Base-by-base conservation (phyloP, 2,113 vertebrate genomes). In the Illadopsis cleaveri region DNA sequence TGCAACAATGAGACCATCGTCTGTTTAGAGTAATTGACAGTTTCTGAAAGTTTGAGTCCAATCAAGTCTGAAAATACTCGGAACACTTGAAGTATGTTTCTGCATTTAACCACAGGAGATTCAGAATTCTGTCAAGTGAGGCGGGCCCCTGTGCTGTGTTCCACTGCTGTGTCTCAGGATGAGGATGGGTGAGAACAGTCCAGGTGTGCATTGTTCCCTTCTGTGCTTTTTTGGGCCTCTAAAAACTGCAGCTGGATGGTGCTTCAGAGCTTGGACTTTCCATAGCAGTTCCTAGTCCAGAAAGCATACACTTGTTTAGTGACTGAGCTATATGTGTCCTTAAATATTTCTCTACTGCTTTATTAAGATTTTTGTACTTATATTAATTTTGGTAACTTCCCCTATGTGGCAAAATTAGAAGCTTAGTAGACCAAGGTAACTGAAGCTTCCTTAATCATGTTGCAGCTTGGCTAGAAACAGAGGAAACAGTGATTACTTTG, bases 1-100 rank as follows among this genome's bases (percentile, higher is more conserved):
- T 6, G 16, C 33, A 40, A n/a, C 22, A 3, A 15, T 57, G 54
- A 30, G 50, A 50, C 47, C 38, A 15, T 30, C 7, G 5, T 76
- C 62, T 80, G 48, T 79, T 90, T 69, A 82, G 65, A 94, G 48
- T 64, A 45, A 72, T 70, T 0, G 8, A 14, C 48, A 10, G 9
- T 88, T 92, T 88, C 66, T 87, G 64, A 85, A 77, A 73, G 80
- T 66, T 58, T 50, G 15, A 82, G 66, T 53, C 45, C 65, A 85
- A 10, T 2, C 0, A 72, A 48, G 9, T 76, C 28, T 89, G 56
- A 85, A 95, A 87, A 68, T 79, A 89, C 37, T 75, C 1, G 0
- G 31, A 78, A 82, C 14, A 4, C 40, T 68, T 86, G 48, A 71
- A 61, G 2, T 20, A 6, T 35, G n/a, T 65, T 83, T 58, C 57